Percentiles rank a stretch among this genome's conserved stretches.
Evolutionary conservation across 2,888 invertebrate genomes (phyloP).

Genomic region (Trissoscelio sp.): DNA sequence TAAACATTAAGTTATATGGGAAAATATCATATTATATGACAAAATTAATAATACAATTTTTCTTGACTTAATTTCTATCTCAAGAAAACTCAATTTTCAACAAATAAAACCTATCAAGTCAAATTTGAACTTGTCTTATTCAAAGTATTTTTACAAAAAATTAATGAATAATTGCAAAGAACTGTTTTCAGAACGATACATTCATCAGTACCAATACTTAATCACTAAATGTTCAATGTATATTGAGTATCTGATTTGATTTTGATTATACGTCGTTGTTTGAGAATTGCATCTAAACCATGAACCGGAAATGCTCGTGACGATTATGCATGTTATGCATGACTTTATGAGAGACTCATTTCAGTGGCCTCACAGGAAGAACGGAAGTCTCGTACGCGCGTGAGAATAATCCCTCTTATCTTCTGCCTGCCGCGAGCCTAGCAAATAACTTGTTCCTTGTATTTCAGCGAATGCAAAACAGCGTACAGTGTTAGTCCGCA

Average conservation of each 20-base stretch:
- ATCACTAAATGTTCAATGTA: slow-evolving; percentile 42
- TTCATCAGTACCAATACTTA: slow-evolving; percentile 50
- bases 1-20: too few relatives aligned
- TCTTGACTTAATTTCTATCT: too few relatives aligned
- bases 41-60: too few relatives aligned
- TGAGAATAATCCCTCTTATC: slow-evolving; percentile 69
- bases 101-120: too few relatives aligned
- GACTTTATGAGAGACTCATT: slow-evolving; percentile 65
- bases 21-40: too few relatives aligned
- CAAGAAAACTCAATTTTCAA: too few relatives aligned
- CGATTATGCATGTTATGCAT: slow-evolving; percentile 61
- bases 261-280: slow-evolving; percentile 61
- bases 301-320: slow-evolving; percentile 57
- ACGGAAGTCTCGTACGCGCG: slow-evolving; percentile 73
- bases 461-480: slow-evolving; percentile 71
- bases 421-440: slow-evolving; percentile 36
- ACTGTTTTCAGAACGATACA: too few relatives aligned
- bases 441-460: slow-evolving; percentile 68
- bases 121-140: too few relatives aligned
- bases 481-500: too few relatives aligned
- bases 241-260: slow-evolving; percentile 55
- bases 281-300: slow-evolving; percentile 22
- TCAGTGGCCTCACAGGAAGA: slow-evolving; percentile 73
- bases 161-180: too few relatives aligned
- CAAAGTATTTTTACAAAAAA: too few relatives aligned